phyloP scores from a whole-genome alignment of 2,888 invertebrate species.

The Belgica antarctica region DNA sequence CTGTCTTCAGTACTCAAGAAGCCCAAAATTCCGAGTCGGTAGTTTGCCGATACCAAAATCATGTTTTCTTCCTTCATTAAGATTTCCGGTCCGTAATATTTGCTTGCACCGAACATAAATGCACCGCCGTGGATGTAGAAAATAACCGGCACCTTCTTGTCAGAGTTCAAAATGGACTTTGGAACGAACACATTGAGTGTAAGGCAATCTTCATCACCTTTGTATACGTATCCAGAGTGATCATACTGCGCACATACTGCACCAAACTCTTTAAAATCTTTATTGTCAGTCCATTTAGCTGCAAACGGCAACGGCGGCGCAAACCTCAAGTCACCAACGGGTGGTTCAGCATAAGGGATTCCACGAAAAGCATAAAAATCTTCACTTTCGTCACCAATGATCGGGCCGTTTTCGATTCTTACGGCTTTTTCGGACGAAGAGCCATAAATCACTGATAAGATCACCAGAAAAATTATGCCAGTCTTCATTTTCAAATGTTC shows the following conservation, averaged over 20 bases:
- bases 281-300: constrained; percentile 47
- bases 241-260: constrained; percentile 65
- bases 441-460: too few relatives aligned
- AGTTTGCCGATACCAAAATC: constrained; percentile 68
- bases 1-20: constrained; percentile 73
- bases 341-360: constrained; percentile 48
- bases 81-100: constrained; percentile 58
- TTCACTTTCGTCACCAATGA: neutral
- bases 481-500: too few relatives aligned
- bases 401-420: constrained; percentile 22
- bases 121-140: constrained; percentile 68
- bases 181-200: constrained; percentile 66
- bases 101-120: constrained; percentile 65
- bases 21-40: constrained; percentile 70
- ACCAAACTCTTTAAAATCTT: constrained; percentile 60
- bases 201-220: constrained; percentile 68
- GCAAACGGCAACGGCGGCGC: constrained; percentile 51
- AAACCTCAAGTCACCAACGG: constrained; percentile 63
- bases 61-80: constrained; percentile 64
- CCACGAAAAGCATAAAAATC: constrained; percentile 8
- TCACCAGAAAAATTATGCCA: too few relatives aligned
- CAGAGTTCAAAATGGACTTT: constrained; percentile 47
- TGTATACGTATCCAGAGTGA: constrained; percentile 50
- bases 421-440: too few relatives aligned
- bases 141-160: constrained; percentile 61